Base-by-base conservation (phyloP, 2,888 invertebrate species). In the Ormia ochracea region DNA sequence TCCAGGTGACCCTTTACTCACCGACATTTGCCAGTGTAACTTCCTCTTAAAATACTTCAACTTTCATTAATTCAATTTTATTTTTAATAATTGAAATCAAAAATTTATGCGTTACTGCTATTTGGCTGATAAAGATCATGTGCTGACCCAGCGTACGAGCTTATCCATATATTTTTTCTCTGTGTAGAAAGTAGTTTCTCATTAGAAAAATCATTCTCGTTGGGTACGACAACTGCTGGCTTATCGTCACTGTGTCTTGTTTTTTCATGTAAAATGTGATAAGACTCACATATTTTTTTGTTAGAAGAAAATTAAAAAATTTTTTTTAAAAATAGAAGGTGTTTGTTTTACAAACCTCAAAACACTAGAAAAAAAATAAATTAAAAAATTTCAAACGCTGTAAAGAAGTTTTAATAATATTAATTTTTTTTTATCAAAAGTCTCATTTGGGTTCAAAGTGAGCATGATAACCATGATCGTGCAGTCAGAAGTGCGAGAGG, bases 121-220 rank as follows among this genome's bases (percentile, higher is more conserved):
- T 1, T 48, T 52, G 41, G n/a, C 48, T 59, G 70, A 70, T 69
- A 59, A 58, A 59, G 26, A 50, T 70, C 50, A 70, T 59, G 70
- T 59, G 48, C 70, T 70, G 38, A 50, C 48, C 5, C 36, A 68
- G 45, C 41, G 14, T 4, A 36, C 17, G 26, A 26, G 6, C 17
- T 61, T 19, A 43, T 19, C 7, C 6, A 9, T 1, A 21, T 10
- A 43, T 10, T 28, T 28, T 28, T 28, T 28, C 1, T 17, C 1
- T 5, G 7, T 4, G 21, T 4, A 10, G 5, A 54, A 31, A 5
- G 12, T 10, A 0, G 26, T 23, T 48, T 50, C n/a, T 33, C 19
- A 52, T 36, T 12, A 31, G 31, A 45, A 68, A 26, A 17, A n/a
- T n/a, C n/a, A n/a, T n/a, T 19, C 2, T 48, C 10, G 21, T 36